A percentile compares a stretch with the other conserved stretches of the same genome.
These are phyloP conservation scores for Ectropis crepuscularia DNA, from an alignment of 2,888 invertebrate species.

Conservation along the genomic window DNA sequence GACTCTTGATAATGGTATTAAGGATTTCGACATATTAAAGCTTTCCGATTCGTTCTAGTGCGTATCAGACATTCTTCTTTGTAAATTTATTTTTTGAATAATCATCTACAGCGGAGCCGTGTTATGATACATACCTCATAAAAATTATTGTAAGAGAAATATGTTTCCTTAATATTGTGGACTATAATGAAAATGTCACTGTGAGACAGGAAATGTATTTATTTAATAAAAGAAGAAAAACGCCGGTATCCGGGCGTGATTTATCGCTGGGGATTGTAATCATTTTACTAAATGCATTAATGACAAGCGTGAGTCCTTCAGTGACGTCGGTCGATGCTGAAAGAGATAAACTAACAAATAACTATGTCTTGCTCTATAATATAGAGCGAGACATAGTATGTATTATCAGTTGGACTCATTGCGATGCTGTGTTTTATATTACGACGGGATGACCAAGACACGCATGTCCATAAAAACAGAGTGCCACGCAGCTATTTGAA, in stretches of 20 bases:
- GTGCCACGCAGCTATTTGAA: too few species aligned
- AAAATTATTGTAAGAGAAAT: constrained; percentile 64
- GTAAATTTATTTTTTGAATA: constrained; percentile 46
- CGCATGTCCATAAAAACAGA: too few species aligned
- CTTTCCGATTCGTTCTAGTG: constrained; percentile 30
- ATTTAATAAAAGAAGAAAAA: constrained; percentile 64
- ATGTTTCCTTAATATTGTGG: constrained; percentile 69
- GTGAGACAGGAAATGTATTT: constrained; percentile 67
- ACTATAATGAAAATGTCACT: constrained; percentile 67
- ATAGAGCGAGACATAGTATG: too few species aligned
- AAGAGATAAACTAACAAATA: too few species aligned
- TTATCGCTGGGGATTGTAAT: constrained; percentile 65
- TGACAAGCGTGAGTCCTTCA: constrained; percentile 60
- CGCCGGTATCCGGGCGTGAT: constrained; percentile 58
- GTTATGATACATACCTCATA: constrained; percentile 51
- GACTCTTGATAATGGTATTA: constrained; percentile 63
- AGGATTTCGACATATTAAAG: constrained; percentile 50
- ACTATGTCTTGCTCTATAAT: too few species aligned
- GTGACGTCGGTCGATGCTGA: constrained; percentile 41
- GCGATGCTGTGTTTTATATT: too few species aligned
- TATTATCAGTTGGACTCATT: too few species aligned
- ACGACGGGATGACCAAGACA: too few species aligned
- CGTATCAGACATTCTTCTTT: constrained; percentile 34
- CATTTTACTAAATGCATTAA: constrained; percentile 68
- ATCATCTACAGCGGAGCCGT: constrained; percentile 45